Evolutionary conservation across 2,888 invertebrate species (phyloP), one percentile per base, ranked within the genome.

Genomic region (Anoplius nigerrimus): DNA sequence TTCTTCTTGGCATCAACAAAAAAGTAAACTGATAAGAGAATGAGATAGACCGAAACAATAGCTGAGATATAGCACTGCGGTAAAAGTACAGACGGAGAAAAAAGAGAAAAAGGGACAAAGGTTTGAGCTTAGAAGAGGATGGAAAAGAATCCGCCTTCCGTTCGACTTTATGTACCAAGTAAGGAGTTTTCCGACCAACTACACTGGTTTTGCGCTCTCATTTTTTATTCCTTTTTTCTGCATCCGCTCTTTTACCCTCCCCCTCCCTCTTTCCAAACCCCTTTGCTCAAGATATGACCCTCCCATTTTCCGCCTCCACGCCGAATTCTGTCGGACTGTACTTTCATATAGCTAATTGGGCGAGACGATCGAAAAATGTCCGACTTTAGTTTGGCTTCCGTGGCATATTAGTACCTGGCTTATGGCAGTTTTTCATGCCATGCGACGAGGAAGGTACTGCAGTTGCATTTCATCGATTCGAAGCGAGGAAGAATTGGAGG

Each of bases 111-210:
- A 21, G 53, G 11, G 42, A 48, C n/a, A 15, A 27, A 22, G 45
- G 55, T 20, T 15, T 15, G 16, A n/a, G n/a, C 27, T 11, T 16
- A 24, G 67, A 59, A 46, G 52, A 58, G 46, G 53, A 59, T 53
- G 24, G 42, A 45, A 16, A 51, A 45, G 57, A 27, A 34, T 16
- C 24, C 16, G 45, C 34, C 56, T 62, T 62, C 62, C 62, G 62
- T 66, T 66, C 65, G 65, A 59, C 63, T 69, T 67, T 59, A 59
- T 51, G 62, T 69, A 67, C 48, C 22, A 51, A 63, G 69, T 65
- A 61, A 60, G 57, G 58, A 60, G 64, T 74, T 74, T 67, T 61
- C 45, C 58, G 62, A 55, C 52, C 16, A 42, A 18, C 61, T 54
- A 63, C 52, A 53, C 63, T 46, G 51, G 57, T 67, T 54, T 51